Evolutionary conservation across 2,797 vertebrate genomes (phyloP), one percentile per base, ranked within the genome.

Genomic region (Tamandua tetradactyla): DNA sequence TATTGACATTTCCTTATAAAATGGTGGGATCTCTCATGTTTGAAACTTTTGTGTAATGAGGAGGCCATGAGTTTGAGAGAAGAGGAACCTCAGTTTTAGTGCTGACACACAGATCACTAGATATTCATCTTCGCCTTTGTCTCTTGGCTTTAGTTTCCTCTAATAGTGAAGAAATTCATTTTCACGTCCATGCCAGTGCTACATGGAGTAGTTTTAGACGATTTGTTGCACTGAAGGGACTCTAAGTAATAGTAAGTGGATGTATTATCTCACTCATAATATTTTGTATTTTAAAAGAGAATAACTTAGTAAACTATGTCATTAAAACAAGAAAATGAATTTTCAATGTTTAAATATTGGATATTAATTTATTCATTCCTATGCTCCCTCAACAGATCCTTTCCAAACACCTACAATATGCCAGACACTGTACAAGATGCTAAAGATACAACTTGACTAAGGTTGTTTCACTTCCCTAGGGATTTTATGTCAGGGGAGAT

Each of bases 311-410:
- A 89, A 96, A 69, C 25, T 47, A 47, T 52, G 9, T 86, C 74
- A 79, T 76, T 90, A 88, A 90, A 89, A 72, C 18, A 91, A 62
- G 6, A 91, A 75, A 86, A 59, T 80, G 9, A 87, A 94, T 74
- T 88, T 81, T 74, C 8, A 62, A 10, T 78, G 12, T 57, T 68
- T 32, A 94, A 93, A 87, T 91, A 61, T 75, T 14, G 80, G 61
- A 12, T 27, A 85, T 75, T 91, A 81, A 68, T 84, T 81, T 91
- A 72, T 49, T 68, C 52, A 89, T 30, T 52, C 35, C 82, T 27
- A 69, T 23, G 32, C 37, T 88, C 55, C 84, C 5, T 91, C 87
- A 74, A 27, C 5, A 82, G 59, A 81, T 27, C 8, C 37, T 72
- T 59, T 52, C 4, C 44, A 23, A 89, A 79, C 25, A 35, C 12